These are phyloP conservation scores for Pachymerium ferrugineum DNA, from an alignment of 2,888 invertebrate species.

Conservation along the genomic window DNA sequence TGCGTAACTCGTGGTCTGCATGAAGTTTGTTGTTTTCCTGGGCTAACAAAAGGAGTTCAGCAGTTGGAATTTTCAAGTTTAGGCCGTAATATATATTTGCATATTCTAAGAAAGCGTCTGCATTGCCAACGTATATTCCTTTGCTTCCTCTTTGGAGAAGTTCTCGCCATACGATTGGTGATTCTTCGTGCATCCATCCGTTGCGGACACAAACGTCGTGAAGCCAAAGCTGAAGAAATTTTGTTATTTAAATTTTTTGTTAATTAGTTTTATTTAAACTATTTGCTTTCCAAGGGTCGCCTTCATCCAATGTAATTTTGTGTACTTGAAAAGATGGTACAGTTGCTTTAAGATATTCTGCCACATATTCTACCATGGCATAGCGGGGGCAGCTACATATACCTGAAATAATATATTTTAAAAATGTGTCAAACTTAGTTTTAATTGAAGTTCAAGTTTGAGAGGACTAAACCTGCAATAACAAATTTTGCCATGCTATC, in stretches of 20 bases:
- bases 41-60: neutral
- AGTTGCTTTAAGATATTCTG: conserved; percentile 44
- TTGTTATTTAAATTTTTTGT: neutral
- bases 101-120: conserved; percentile 48
- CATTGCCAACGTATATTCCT: conserved; percentile 47
- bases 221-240: conserved; percentile 1
- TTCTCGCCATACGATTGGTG: conserved; percentile 49
- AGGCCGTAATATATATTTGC: conserved; percentile 43
- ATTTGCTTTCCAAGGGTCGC: conserved; percentile 46
- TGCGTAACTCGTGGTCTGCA: neutral
- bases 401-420: conserved; percentile 40
- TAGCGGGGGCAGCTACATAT: conserved; percentile 47
- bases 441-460: neutral
- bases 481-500: conserved; percentile 7
- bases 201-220: conserved; percentile 42
- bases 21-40: conserved; percentile 1
- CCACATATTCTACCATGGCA: conserved; percentile 46
- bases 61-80: neutral
- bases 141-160: conserved; percentile 48
- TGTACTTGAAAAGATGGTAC: conserved; percentile 46
- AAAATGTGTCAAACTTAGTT: neutral
- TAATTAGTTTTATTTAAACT: conserved; percentile 34
- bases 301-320: conserved; percentile 45
- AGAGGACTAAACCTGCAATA: neutral
- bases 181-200: conserved; percentile 45